phyloP scores from a whole-genome alignment of 2,797 vertebrate genomes.

The Manis crassicaudata region DNA sequence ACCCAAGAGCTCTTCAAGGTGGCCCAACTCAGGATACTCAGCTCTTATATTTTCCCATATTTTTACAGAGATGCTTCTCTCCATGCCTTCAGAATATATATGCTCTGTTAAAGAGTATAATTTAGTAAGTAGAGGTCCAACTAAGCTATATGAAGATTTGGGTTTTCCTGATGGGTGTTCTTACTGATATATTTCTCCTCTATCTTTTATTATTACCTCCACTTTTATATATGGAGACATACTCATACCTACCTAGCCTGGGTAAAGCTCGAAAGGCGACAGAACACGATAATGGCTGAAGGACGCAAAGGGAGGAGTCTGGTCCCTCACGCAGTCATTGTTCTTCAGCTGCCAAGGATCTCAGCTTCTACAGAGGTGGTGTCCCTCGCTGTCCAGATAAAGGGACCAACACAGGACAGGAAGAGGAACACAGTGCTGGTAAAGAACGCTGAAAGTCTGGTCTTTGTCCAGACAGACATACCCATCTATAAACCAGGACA shows the following conservation, averaged over 20 bases:
- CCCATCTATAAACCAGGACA: conserved; percentile 54
- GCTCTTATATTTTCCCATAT: neutral
- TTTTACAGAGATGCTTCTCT: neutral
- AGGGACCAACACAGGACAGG: neutral
- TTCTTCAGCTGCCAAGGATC: neutral
- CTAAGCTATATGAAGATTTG: neutral
- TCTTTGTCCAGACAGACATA: conserved; percentile 58
- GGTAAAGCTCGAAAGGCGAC: neutral
- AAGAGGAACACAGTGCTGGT: neutral
- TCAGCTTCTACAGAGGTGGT: neutral
- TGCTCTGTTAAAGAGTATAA: neutral
- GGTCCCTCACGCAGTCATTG: neutral
- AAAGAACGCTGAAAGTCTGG: neutral
- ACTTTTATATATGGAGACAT: neutral
- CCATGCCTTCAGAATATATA: neutral
- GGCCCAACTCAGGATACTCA: neutral
- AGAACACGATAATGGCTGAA: neutral
- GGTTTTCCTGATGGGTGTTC: neutral
- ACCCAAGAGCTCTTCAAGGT: neutral
- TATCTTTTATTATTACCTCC: neutral
- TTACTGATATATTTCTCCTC: neutral
- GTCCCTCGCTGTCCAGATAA: neutral
- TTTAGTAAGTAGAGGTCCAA: neutral
- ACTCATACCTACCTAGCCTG: neutral
- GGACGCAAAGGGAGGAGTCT: neutral